Evolutionary conservation across 2,888 invertebrate species (phyloP).

Genomic region (Orthonychiurus folsomi): DNA sequence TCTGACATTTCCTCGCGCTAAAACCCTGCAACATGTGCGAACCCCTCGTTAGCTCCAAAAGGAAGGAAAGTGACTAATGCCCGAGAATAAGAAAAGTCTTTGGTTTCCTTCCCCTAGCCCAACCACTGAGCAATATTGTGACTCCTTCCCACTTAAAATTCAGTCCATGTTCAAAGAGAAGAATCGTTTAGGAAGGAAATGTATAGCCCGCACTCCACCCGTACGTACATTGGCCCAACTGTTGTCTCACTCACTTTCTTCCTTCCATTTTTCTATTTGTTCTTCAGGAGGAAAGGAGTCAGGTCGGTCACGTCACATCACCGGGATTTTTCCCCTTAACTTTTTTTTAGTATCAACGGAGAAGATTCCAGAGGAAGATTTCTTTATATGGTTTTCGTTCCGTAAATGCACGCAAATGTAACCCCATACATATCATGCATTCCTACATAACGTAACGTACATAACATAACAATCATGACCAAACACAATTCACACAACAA

Average conservation of each 20-base stretch:
- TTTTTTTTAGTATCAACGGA: not conserved
- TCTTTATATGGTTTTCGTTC: no score
- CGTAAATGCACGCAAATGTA: no score
- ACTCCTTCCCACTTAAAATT: constrained; percentile 24
- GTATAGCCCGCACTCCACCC: not conserved
- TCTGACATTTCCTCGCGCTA: no score
- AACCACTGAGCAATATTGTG: not conserved
- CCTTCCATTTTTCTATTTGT: not conserved
- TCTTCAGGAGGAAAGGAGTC: not conserved
- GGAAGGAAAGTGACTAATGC: not conserved
- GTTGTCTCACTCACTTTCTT: constrained; percentile 30
- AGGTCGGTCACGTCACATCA: not conserved
- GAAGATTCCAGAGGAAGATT: no score
- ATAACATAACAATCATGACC: not conserved
- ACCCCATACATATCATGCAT: no score
- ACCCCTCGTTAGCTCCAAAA: no score
- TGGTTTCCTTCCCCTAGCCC: not conserved
- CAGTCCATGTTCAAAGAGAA: constrained; percentile 21
- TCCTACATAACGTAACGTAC: no score
- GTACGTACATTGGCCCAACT: constrained; percentile 38
- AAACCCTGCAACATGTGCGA: no score
- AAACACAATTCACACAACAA: not conserved
- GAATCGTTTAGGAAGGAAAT: constrained; percentile 27
- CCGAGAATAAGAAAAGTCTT: not conserved
- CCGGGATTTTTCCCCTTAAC: not conserved